phyloP scores from a whole-genome alignment of 2,113 vertebrate species.

The Eolophus roseicapilla region DNA sequence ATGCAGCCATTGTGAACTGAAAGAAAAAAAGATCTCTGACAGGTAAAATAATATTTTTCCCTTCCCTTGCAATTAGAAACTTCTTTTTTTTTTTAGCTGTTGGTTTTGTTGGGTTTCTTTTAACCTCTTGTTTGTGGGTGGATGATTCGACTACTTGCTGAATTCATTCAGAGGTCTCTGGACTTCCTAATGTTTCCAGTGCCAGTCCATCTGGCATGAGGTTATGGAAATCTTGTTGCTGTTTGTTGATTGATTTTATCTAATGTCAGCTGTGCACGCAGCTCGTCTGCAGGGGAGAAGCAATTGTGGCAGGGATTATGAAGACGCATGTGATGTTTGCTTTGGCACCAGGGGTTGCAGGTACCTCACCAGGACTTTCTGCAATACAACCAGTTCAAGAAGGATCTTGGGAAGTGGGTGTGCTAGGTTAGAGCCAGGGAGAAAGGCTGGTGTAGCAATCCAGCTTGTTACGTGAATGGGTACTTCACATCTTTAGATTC shows the following conservation, averaged over 20 bases:
- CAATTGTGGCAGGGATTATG: neutral
- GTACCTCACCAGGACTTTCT: neutral
- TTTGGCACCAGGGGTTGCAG: neutral
- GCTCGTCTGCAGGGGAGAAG: neutral
- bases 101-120: neutral
- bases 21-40: neutral
- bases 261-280: neutral
- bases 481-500: neutral
- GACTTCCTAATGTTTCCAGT: neutral
- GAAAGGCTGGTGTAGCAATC: neutral
- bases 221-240: neutral
- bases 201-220: neutral
- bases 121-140: neutral
- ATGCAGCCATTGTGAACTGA: neutral
- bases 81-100: neutral
- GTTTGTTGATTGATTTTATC: neutral
- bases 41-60: neutral
- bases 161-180: neutral
- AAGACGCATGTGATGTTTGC: neutral
- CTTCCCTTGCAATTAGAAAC: neutral
- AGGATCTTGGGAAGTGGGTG: neutral
- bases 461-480: neutral
- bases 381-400: neutral
- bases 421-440: neutral
- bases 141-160: neutral